A percentile compares a stretch with the other conserved stretches of the same genome.
phyloP scores from a whole-genome alignment of 2,888 invertebrate genomes.

The Brachynemurus nebulosus region DNA sequence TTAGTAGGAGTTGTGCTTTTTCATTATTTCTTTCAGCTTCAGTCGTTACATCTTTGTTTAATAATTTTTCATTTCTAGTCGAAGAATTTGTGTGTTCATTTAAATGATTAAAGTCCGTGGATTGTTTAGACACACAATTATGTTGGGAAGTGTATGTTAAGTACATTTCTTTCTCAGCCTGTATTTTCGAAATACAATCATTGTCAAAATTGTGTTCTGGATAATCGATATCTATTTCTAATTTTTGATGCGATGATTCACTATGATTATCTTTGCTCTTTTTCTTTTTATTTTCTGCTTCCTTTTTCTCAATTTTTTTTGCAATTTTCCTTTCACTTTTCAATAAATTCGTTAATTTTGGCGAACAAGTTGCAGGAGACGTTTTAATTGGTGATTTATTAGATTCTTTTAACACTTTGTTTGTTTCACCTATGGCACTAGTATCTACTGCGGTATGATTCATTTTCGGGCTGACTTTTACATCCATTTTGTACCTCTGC shows the following conservation, averaged over 20 bases:
- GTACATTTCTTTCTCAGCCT: no score
- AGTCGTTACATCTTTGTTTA: no score
- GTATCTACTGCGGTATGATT: no score
- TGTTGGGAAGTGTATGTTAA: no score
- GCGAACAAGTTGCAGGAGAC: neutral
- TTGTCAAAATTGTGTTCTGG: constrained; percentile 20
- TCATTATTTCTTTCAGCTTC: no score
- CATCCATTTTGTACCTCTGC: constrained; percentile 8
- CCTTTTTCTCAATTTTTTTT: neutral
- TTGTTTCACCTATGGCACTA: no score
- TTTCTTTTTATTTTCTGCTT: constrained; percentile 6
- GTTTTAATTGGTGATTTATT: neutral
- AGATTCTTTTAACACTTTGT: neutral
- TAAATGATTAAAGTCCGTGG: no score
- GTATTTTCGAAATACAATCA: neutral
- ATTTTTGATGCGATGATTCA: constrained; percentile 22
- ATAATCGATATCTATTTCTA: constrained; percentile 25
- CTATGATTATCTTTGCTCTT: constrained; percentile 7
- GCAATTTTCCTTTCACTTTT: constrained; percentile 3
- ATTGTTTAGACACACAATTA: no score
- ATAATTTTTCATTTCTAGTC: no score
- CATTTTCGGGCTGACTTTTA: neutral
- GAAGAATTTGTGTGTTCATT: no score
- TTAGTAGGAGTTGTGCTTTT: no score
- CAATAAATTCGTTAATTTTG: constrained; percentile 3